Conservation (phyloP, 2,888 invertebrate genomes). For the Trypoxylon attenuatum region DNA sequence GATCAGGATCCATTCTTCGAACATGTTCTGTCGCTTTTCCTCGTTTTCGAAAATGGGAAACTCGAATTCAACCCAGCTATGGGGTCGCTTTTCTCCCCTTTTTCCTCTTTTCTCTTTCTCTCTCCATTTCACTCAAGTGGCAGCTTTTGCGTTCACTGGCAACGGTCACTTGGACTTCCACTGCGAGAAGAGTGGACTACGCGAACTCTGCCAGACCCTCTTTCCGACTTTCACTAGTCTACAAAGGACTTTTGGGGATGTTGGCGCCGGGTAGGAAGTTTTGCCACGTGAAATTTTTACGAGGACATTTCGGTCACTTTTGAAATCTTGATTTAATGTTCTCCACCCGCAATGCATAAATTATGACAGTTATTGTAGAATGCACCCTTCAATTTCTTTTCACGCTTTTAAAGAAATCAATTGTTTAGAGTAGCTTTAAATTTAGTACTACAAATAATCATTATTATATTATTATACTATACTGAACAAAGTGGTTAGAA, state of each 20-base stretch:
- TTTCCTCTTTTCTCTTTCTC: no score
- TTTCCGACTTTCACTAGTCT: not conserved
- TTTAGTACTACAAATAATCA: no score
- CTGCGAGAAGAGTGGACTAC: slow-evolving; percentile 42
- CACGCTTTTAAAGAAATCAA: no score
- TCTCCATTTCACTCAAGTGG: slow-evolving; percentile 35
- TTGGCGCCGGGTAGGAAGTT: slow-evolving; percentile 25
- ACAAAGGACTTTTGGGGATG: slow-evolving; percentile 22
- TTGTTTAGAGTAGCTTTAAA: no score
- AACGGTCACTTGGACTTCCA: slow-evolving; percentile 54
- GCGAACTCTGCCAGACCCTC: not conserved
- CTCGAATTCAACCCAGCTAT: slow-evolving; percentile 21
- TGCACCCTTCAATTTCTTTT: no score
- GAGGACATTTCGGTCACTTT: not conserved
- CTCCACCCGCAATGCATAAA: no score
- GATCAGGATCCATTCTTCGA: slow-evolving; percentile 40
- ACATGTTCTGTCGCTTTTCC: slow-evolving; percentile 19
- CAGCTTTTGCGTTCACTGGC: slow-evolving; percentile 41
- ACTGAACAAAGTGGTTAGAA: no score
- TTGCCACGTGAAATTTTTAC: slow-evolving; percentile 28
- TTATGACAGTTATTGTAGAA: no score
- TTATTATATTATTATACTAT: no score
- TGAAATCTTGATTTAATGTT: no score
- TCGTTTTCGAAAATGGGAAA: slow-evolving; percentile 41
- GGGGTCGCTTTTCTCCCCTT: no score